Base-by-base conservation (phyloP, 2,797 vertebrate genomes). In the Holocentrus rufus region DNA sequence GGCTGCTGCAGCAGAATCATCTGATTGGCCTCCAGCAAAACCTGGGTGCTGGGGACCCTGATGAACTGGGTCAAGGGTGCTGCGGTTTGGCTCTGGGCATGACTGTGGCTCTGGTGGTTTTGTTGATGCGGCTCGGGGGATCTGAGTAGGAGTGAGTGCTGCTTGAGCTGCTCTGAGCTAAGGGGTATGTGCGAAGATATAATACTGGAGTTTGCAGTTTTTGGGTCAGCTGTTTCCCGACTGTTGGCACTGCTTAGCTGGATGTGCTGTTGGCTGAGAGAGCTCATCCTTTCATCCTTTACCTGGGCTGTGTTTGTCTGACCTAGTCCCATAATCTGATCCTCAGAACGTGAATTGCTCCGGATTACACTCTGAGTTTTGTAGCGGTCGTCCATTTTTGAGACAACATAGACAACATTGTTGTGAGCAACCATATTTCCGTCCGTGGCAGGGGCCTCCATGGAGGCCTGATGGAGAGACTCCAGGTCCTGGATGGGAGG, bases 291-390 rank as follows among this genome's bases (percentile, higher is more conserved):
- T 85, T 96, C 95, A 64, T 95, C 94, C 78, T 97, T 97, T 82
- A 95, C 92, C 62, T 94, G 89, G 42, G 90, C 94, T 79, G 94
- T 89, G 79, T 95, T 92, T 73, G 91, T 20, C 79, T 95, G 91
- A 47, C 93, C 92, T 74, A 95, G 90, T 47, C 94, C 95, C 89
- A 95, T 91, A 66, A 96, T 92, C 60, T 97, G 96, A 60, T 98
- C 97, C 80, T 97, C 96, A 44, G 96, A 94, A 39, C 94, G 95
- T 17, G 96, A 96, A 87, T 95, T 98, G 88, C 95, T 98, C 89
- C 96, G 95, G 79, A 98, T 98, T 10, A 99, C 96, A 22, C 96
- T 98, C 88, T 98, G 97, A 65, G 96, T 94, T 84, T 94, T 94
- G 70, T 97, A 96, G 65, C 95, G 93, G 84, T 98, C 96, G 46